Evolutionary conservation across 2,797 vertebrate species (phyloP).

Genomic region (Oreonectes daqikongensis): DNA sequence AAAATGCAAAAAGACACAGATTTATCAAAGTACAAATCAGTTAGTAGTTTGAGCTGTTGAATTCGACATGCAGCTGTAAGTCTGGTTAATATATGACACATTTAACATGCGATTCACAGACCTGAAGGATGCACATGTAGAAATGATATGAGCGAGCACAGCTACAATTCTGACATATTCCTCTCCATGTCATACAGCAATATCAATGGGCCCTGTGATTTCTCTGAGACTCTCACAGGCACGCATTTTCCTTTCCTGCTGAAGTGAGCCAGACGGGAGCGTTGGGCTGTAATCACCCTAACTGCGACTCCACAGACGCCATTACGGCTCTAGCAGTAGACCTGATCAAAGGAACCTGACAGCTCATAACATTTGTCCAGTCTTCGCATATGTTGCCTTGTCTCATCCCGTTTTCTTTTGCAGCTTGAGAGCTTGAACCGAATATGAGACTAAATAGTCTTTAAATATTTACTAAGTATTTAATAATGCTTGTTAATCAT

Average conservation of each 20-base stretch:
- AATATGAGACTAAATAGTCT: too few species aligned
- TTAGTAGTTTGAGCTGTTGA: too few species aligned
- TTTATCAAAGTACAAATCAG: too few species aligned
- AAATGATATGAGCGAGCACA: background rate
- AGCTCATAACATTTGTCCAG: background rate
- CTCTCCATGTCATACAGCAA: conserved; percentile 3
- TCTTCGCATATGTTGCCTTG: background rate
- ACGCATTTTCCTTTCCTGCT: conserved; percentile 26
- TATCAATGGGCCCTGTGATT: conserved; percentile 42
- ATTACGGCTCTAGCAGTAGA: background rate
- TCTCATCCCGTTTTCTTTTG: background rate
- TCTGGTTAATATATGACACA: background rate
- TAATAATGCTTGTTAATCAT: too few species aligned
- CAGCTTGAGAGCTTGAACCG: conserved; percentile 2
- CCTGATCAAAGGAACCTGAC: conserved; percentile 9
- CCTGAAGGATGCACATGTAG: conserved; percentile 11
- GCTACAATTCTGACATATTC: conserved; percentile 1
- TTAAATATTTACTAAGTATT: too few species aligned
- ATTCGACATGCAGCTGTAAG: too few species aligned
- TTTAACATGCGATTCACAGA: background rate
- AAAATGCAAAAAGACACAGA: background rate
- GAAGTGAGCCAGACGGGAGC: background rate
- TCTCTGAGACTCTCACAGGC: conserved; percentile 29
- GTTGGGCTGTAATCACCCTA: conserved; percentile 32
- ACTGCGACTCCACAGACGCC: background rate